Evolutionary conservation across 1,140 invertebrate species (phyloP), one percentile per base, ranked within the genome.

Genomic region (Triops longicaudatus): DNA sequence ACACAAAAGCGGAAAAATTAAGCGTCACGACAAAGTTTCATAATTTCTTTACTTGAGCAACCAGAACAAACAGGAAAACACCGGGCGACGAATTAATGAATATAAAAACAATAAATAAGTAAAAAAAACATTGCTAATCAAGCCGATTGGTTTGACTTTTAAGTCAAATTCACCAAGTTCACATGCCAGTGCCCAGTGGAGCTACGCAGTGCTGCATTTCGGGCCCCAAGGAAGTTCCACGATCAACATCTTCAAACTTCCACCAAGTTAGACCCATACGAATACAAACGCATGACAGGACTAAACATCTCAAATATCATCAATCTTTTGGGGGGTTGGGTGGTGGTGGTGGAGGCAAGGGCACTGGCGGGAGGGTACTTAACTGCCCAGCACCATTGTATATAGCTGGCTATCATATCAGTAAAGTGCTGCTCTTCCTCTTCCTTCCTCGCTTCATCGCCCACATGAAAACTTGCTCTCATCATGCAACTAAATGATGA

Each of bases 401-500:
- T 63, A 63, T 22, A 22, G 50, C 50, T 63, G 14, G 50, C 50
- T 63, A 63, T 63, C 50, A 9, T 22, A 63, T 63, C 50, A 63
- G 50, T 14, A 63, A 63, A 63, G 50, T 63, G 50, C 50, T 63
- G 50, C 50, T 63, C 17, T 22, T 63, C 50, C 22, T 63, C 50
- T 63, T 37, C 50, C 50, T 63, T 14, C 50, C 50, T 63, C 50
- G 50, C 50, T 63, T 63, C 50, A 63, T 63, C 50, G 50, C 50
- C 50, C 50, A 63, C 50, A 63, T 63, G 50, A 63, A 63, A 63
- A 63, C 50, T 63, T 63, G 50, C 22, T 63, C 50, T 63, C 50
- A 63, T 63, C 50, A 63, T 63, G 17, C 50, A 14, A 63, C 50
- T 63, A 63, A 63, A 63, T 63, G 50, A 63, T 63, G 50, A 63